These are phyloP conservation scores for Dolomedes plantarius DNA, from an alignment of 2,888 invertebrate genomes.

Conservation along the genomic window DNA sequence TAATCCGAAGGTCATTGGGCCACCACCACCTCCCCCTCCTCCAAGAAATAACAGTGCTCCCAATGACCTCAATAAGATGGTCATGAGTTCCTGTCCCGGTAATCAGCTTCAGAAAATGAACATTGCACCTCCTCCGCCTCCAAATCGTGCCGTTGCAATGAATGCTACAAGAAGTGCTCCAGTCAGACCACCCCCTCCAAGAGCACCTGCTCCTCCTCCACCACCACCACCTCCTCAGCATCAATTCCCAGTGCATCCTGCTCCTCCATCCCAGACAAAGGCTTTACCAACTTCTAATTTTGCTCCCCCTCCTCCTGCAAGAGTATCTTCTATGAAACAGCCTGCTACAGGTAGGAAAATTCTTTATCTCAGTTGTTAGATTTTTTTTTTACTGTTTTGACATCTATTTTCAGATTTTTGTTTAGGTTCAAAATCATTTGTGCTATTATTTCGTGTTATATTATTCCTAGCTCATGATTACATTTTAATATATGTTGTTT, in stretches of 20 bases:
- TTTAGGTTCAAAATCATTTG: too few relatives aligned
- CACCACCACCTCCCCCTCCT: constrained; percentile 55
- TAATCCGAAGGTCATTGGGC: constrained; percentile 30
- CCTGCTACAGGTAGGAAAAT: constrained; percentile 24
- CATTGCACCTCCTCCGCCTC: constrained; percentile 64
- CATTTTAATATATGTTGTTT: too few relatives aligned
- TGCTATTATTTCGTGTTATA: too few relatives aligned
- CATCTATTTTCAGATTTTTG: too few relatives aligned
- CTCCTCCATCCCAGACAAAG: constrained; percentile 61
- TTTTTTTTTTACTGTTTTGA: too few relatives aligned
- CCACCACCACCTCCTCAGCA: constrained; percentile 70
- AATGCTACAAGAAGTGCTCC: constrained; percentile 32
- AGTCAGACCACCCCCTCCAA: constrained; percentile 48
- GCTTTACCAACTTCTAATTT: constrained; percentile 15
- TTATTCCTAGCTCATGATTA: too few relatives aligned
- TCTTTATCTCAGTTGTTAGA: neutral
- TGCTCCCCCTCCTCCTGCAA: constrained; percentile 55
- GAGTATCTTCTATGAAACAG: constrained; percentile 61
- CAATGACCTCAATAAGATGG: constrained; percentile 55
- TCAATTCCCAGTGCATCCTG: constrained; percentile 43
- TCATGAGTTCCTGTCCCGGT: constrained; percentile 35
- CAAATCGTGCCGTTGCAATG: constrained; percentile 31
- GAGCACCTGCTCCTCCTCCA: constrained; percentile 54
- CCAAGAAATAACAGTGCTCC: constrained; percentile 63
- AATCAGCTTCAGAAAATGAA: constrained; percentile 65